phyloP scores from a whole-genome alignment of 64 coral and sea anemone species.

The Trachythela sp. region DNA sequence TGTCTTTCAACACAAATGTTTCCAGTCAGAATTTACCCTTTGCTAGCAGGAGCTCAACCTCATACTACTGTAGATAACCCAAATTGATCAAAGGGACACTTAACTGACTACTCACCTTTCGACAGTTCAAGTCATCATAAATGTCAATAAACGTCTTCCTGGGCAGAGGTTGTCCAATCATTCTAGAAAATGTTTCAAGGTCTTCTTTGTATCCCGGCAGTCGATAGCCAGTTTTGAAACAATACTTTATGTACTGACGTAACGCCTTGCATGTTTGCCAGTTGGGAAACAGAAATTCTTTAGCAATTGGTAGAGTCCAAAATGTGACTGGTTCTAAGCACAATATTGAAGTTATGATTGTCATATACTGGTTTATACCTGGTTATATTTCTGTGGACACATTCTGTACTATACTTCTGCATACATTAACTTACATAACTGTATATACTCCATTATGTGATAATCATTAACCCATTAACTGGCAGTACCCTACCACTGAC shows the following conservation, averaged over 20 bases:
- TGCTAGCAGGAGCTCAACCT: too few species aligned
- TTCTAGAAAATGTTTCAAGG: neutral
- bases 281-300: conserved; percentile 13
- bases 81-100: neutral
- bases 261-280: neutral
- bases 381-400: too few species aligned
- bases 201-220: neutral
- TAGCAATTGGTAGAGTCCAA: neutral
- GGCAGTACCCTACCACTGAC: too few species aligned
- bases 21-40: too few species aligned
- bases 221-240: neutral
- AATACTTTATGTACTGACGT: conserved; percentile 15
- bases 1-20: too few species aligned
- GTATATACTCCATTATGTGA: too few species aligned
- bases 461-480: too few species aligned
- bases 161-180: neutral
- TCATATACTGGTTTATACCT: neutral
- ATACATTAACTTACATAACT: too few species aligned
- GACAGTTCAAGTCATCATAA: neutral
- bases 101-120: neutral
- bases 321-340: neutral
- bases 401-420: too few species aligned
- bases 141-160: neutral
- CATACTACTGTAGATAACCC: too few species aligned
- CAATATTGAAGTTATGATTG: neutral